Evolutionary conservation across 2,888 invertebrate genomes (phyloP), one percentile per base, ranked within the genome.

Genomic region (Adelphocoris suturalis): DNA sequence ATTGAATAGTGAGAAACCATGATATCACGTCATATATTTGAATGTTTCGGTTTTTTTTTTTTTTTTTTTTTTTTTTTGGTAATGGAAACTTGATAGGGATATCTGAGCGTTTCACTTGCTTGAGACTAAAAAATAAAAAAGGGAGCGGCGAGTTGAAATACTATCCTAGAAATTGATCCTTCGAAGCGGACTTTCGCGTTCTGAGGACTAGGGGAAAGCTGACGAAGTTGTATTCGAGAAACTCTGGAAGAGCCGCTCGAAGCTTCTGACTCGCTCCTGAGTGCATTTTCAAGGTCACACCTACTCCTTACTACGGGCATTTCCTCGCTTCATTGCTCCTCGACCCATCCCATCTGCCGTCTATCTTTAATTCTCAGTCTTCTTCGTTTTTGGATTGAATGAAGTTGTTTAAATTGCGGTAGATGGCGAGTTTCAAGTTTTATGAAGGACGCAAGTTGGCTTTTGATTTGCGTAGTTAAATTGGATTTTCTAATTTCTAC

Each of bases 161-260:
- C 68, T 68, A 68, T 23, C 68, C 68, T 5, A 68, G 68, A 23
- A 68, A 68, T 23, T 23, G 68, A 68, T 68, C 68, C 68, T 68
- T 19, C 68, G 2, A 52, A 11, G 37, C 37, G 0, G 16, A n/a
- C 61, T 61, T 19, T 61, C 61, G 61, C 61, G 61, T 61, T 52
- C 52, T n/a, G 5, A 7, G 23, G 68, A 11, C 27, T 19, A 7
- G 5, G 23, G 23, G 68, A 68, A 68, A 68, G 68, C 68, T 7
- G 7, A 37, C 37, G 37, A 4, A 37, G 37, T 37, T 37, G 68
- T 27, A 23, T 68, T 23, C 68, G 1, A 68, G 68, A 68, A 68
- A 68, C 68, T 68, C 11, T 12, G 5, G 68, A 68, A 68, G 68
- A 68, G 68, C 23, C 16, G 52, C 52, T 16, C 9, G n/a, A 57